Percentiles rank a stretch among this genome's conserved stretches.
These are phyloP conservation scores for Bradypodion ventrale DNA, from an alignment of 2,797 vertebrate species.

Conservation along the genomic window DNA sequence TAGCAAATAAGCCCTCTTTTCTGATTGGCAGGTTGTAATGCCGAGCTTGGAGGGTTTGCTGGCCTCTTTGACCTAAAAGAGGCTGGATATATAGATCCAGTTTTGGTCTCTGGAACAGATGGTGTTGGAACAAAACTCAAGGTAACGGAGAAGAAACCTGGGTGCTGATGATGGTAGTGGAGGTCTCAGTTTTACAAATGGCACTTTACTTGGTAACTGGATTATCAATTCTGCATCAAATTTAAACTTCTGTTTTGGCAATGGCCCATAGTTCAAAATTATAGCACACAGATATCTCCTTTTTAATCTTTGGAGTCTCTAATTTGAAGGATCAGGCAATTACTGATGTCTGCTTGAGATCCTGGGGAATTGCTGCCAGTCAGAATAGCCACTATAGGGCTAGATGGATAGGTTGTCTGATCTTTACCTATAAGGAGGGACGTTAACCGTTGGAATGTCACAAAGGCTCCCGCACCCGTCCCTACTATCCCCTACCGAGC, in stretches of 20 bases:
- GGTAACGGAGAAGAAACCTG: conserved; percentile 73
- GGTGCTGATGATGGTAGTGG: neutral
- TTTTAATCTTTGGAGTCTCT: neutral
- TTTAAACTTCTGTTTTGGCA: neutral
- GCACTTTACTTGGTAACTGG: neutral
- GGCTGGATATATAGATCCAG: conserved; percentile 90
- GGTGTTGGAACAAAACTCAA: conserved; percentile 97
- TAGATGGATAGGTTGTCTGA: neutral
- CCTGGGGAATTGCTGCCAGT: neutral
- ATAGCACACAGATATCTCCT: neutral
- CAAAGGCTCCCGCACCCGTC: too few species aligned
- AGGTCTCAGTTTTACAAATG: neutral
- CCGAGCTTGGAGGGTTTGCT: conserved; percentile 93
- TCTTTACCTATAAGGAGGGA: too few species aligned
- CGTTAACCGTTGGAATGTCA: too few species aligned
- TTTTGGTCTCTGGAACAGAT: conserved; percentile 94
- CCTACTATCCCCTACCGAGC: too few species aligned
- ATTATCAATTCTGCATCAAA: neutral
- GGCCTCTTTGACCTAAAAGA: conserved; percentile 94
- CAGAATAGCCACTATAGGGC: too few species aligned
- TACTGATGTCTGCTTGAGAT: too few species aligned
- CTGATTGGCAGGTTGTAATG: conserved; percentile 83
- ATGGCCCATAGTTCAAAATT: neutral
- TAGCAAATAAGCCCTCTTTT: neutral
- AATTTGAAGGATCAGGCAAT: neutral